Conservation (phyloP, 2,113 vertebrate species). For the Hemichromis elongatus region DNA sequence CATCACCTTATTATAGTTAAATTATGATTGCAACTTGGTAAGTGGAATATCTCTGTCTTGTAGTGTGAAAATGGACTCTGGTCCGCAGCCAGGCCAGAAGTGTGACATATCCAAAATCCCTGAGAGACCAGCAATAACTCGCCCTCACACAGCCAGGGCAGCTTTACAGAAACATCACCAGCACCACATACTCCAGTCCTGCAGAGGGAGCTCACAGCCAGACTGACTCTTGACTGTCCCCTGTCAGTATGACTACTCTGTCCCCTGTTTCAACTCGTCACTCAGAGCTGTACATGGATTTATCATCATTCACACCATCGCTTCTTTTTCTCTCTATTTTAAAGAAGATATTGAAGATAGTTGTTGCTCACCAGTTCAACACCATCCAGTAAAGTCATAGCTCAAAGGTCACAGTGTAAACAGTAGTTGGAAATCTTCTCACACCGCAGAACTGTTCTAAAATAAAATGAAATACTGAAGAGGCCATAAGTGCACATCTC, state of each 20-base stretch:
- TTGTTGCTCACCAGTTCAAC: neutral
- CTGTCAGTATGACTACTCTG: neutral
- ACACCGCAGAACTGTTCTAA: neutral
- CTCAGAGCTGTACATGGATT: neutral
- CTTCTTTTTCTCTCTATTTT: neutral
- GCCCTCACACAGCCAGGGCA: slow-evolving; percentile 62
- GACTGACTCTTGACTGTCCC: slow-evolving; percentile 14
- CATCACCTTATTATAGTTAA: neutral
- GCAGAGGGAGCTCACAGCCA: slow-evolving; percentile 43
- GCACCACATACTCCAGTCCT: slow-evolving; percentile 36
- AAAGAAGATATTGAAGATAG: neutral
- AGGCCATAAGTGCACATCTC: neutral
- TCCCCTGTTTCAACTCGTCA: neutral
- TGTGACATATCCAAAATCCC: slow-evolving; percentile 33
- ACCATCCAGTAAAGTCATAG: neutral
- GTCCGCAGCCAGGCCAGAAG: neutral
- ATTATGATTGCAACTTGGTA: neutral
- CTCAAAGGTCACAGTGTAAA: neutral
- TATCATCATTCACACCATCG: neutral
- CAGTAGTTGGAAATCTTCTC: neutral
- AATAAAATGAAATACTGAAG: neutral
- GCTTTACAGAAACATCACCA: slow-evolving; percentile 64
- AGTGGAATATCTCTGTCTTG: neutral
- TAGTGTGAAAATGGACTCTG: slow-evolving; percentile 48
- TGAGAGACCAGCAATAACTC: slow-evolving; percentile 7